Evolutionary conservation across 2,113 vertebrate species (phyloP), one percentile per base, ranked within the genome.

Genomic region (Lamprotornis superbus): DNA sequence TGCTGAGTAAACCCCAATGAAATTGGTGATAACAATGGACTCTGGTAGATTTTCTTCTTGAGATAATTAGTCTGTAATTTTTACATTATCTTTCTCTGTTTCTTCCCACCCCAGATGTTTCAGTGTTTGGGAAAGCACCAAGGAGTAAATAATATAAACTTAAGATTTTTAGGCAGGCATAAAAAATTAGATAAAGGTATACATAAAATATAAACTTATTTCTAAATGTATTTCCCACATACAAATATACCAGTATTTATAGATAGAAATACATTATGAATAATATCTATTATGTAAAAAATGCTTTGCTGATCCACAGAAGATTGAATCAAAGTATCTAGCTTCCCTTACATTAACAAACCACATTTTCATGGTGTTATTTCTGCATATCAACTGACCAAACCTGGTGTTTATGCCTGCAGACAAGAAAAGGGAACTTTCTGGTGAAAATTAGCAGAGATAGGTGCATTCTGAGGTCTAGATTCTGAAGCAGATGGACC

Each of bases 51-150:
- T 94, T 96, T 92, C 42, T 93, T 87, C 83, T 92, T 63, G 67
- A 83, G 28, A 79, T 81, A 88, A 93, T 93, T 91, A 74, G n/a
- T 79, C 64, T 86, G 61, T 63, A 76, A 83, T 86, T 95, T 95
- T 94, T 74, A 35, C n/a, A 63, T 88, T 83, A 55, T 53, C 10
- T 65, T 89, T 69, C 16, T 55, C 57, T 82, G 19, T 49, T 91
- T 81, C n/a, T 86, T 25, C 15, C 37, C 10, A 2, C 17, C 17
- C 6, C 10, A 86, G 81, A 70, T 50, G 6, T 83, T 92, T 82
- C 37, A 59, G 25, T 78, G n/a, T 75, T 91, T 85, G 13, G n/a
- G 39, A 86, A 83, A 80, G 19, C 22, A 73, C 2, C 9, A 47
- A 59, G 30, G 3, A 64, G 4, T 63, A 77, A 83, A 56, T 56